Evolutionary conservation across 2,113 vertebrate genomes (phyloP).

Genomic region (Apaloderma vittatum): DNA sequence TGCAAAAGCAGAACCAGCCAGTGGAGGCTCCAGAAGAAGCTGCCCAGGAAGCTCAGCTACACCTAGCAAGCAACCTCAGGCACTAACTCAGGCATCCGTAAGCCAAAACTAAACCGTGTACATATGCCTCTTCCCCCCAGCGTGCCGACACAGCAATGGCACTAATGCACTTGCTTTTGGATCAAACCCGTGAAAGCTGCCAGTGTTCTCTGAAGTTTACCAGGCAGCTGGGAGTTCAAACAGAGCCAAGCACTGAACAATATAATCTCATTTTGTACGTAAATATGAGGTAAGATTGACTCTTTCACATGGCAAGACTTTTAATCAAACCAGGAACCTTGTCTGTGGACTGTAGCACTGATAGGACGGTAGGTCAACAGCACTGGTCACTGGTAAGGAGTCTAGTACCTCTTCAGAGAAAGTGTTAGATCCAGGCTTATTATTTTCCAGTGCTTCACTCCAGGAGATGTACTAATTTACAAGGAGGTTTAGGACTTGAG

Average conservation of each 20-base stretch:
- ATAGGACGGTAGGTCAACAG: background rate
- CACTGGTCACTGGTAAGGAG: background rate
- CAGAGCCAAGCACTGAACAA: background rate
- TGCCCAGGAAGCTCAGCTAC: background rate
- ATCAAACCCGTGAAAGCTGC: background rate
- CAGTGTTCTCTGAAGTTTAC: background rate
- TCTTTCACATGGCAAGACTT: background rate
- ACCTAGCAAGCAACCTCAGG: background rate
- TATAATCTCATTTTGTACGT: background rate
- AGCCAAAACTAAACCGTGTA: background rate
- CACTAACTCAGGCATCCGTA: background rate
- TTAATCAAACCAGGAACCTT: background rate
- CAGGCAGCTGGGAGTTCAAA: background rate
- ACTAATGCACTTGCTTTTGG: background rate
- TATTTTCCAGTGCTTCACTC: conserved; percentile 2
- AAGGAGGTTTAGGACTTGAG: conserved; percentile 21
- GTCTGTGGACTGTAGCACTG: background rate
- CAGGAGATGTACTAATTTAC: conserved; percentile 17
- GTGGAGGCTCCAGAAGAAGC: background rate
- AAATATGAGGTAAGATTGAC: background rate
- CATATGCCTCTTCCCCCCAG: background rate
- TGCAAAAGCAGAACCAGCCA: background rate
- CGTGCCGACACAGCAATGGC: no score
- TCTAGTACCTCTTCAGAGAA: background rate
- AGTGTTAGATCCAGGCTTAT: background rate